A percentile compares a stretch with the other conserved stretches of the same genome.
Conservation (phyloP, 2,888 invertebrate species). For the Acronicta leporina region DNA sequence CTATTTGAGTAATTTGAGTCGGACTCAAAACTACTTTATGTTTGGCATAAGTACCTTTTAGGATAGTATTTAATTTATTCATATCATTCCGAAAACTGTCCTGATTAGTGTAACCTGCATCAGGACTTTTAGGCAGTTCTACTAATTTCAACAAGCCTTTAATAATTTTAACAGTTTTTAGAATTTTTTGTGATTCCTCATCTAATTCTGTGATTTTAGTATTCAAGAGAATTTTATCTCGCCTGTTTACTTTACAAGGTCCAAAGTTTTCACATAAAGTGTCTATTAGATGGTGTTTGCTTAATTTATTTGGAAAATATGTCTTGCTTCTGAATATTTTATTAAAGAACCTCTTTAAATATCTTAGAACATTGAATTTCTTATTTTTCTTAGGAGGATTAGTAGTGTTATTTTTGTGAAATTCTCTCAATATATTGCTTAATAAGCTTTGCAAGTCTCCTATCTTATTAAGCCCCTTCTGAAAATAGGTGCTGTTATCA, state of each 20-base stretch:
- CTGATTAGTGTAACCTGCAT: conserved; percentile 22
- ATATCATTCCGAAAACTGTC: conserved; percentile 58
- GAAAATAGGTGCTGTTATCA: conserved; percentile 14
- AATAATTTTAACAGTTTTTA: conserved; percentile 71
- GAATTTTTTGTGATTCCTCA: conserved; percentile 67
- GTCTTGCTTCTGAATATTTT: conserved; percentile 62
- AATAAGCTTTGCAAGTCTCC: conserved; percentile 49
- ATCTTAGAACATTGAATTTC: conserved; percentile 63
- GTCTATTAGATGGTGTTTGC: conserved; percentile 64
- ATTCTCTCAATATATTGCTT: conserved; percentile 44
- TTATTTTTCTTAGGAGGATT: conserved; percentile 43
- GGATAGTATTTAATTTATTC: conserved; percentile 65
- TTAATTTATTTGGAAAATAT: conserved; percentile 41
- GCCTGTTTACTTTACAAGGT: conserved; percentile 62
- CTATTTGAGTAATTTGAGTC: conserved; percentile 66
- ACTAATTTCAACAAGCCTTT: conserved; percentile 71
- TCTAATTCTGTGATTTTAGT: conserved; percentile 69
- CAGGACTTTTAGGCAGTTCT: conserved; percentile 48
- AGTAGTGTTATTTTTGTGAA: conserved; percentile 46
- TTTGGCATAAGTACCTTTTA: conserved; percentile 60
- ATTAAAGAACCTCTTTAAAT: conserved; percentile 71
- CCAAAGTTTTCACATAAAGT: conserved; percentile 70
- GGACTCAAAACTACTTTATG: conserved; percentile 54
- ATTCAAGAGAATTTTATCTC: conserved; percentile 60
- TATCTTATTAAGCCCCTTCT: conserved; percentile 30